Evolutionary conservation across 2,113 vertebrate genomes (phyloP), one percentile per base, ranked within the genome.

Genomic region (Gracilinanus agilis): DNA sequence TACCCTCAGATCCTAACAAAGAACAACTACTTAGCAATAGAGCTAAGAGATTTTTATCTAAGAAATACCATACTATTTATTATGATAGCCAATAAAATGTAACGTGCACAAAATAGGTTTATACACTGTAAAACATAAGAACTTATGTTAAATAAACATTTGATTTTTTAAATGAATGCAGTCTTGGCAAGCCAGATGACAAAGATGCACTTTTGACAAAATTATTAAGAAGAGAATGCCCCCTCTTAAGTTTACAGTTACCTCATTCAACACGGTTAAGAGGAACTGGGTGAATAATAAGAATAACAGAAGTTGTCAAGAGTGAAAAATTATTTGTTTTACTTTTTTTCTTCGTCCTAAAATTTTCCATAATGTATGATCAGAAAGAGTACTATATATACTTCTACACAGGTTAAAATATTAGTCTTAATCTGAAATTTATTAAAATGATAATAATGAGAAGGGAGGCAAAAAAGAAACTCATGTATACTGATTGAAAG

Each of bases 1-100:
- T 95, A 95, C 44, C 9, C 92, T 95, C 95, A 92, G 96, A 96
- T 97, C 94, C 89, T 95, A 94, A 96, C 0, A 9, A 0, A 97
- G 55, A 7, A 0, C 95, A 94, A 92, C 6, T 93, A 91, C 55
- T 95, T 90, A 92, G 5, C 67, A 40, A 40, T 83, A 19, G 67
- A 83, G 34, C 8, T 54, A 10, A 55, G 95, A 83, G 34, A 88
- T 67, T 54, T n/a, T 34, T 89, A 88, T 40, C 55, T 91, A 94
- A 93, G 12, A 92, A 40, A 89, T 88, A 93, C 11, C 34, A 83
- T 40, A 19, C 1, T 40, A 83, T 19, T 83, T 83, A 83, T 83
- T 40, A 83, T 23, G n/a, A 83, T 40, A 83, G 67, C 7, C 19
- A 40, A 83, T 19, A 19, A 19, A 19, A 75, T 19, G 13, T 34